phyloP scores from a whole-genome alignment of 2,888 invertebrate species.

The Slavum lentiscoides region DNA sequence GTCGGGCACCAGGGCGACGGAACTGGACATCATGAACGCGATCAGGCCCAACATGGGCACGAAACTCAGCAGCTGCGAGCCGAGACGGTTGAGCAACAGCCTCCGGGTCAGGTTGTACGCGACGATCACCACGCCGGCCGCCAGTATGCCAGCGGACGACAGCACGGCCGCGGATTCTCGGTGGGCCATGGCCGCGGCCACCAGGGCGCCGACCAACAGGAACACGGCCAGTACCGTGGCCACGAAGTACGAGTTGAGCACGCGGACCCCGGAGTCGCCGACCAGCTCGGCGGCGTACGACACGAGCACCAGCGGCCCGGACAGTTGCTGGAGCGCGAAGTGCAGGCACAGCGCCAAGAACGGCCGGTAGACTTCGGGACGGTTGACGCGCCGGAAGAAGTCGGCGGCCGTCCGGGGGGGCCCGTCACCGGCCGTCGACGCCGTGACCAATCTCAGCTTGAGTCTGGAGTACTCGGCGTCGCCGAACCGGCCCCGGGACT shows the following conservation, averaged over 20 bases:
- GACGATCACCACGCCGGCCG: neutral
- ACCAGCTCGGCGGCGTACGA: conserved; percentile 24
- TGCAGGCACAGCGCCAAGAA: conserved; percentile 30
- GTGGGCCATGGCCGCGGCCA: conserved; percentile 39
- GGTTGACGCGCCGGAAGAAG: neutral
- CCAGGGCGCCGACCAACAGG: conserved; percentile 18
- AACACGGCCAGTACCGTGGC: conserved; percentile 25
- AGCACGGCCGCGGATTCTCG: conserved; percentile 19
- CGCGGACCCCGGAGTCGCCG: conserved; percentile 26
- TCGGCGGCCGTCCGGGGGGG: neutral
- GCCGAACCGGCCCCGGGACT: conserved; percentile 22
- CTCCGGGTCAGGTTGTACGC: conserved; percentile 20
- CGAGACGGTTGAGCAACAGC: conserved; percentile 35
- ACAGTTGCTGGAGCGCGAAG: conserved; percentile 34
- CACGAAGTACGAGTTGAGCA: conserved; percentile 28
- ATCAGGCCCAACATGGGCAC: conserved; percentile 21
- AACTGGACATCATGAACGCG: conserved; percentile 20
- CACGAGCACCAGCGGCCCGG: conserved; percentile 22
- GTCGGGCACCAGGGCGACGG: conserved; percentile 16
- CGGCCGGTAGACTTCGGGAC: conserved; percentile 4
- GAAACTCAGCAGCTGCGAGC: conserved; percentile 37
- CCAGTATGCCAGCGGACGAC: conserved; percentile 24
- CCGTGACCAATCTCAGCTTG: conserved; percentile 1
- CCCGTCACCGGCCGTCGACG: neutral
- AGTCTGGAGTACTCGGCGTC: conserved; percentile 47